A percentile compares a stretch with the other conserved stretches of the same genome.
phyloP scores from a whole-genome alignment of 2,113 vertebrate genomes.

The Microcebus ravelobensis region DNA sequence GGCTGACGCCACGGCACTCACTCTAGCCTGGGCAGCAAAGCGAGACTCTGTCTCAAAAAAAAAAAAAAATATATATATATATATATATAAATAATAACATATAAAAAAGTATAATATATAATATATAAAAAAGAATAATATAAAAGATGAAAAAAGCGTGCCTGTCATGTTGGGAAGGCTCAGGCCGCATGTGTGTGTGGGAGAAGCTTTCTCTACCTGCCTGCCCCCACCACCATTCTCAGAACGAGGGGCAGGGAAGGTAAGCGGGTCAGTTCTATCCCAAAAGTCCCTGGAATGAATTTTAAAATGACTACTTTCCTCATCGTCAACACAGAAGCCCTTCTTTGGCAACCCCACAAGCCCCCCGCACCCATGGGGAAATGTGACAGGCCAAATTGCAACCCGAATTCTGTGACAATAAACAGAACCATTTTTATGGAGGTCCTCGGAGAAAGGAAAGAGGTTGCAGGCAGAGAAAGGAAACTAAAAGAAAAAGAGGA shows the following conservation, averaged over 20 bases:
- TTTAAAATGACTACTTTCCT: rapidly evolving
- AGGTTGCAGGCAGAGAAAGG: constrained; percentile 53
- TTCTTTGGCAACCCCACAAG: not conserved
- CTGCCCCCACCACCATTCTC: too few relatives aligned
- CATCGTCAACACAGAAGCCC: not conserved
- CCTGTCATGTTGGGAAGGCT: not conserved
- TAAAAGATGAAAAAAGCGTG: not conserved
- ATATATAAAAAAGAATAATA: not conserved
- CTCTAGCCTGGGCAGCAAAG: too few relatives aligned
- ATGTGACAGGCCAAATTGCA: not conserved
- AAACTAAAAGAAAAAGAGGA: constrained; percentile 71
- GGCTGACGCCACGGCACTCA: too few relatives aligned
- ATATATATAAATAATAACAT: too few relatives aligned
- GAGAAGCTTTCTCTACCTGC: not conserved
- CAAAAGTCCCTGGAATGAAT: not conserved
- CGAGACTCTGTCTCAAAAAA: too few relatives aligned
- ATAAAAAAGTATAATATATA: too few relatives aligned
- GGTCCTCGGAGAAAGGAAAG: constrained; percentile 45
- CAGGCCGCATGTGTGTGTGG: too few relatives aligned
- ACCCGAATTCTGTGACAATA: not conserved
- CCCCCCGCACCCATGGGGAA: not conserved
- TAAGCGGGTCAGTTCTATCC: not conserved
- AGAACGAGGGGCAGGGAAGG: not conserved
- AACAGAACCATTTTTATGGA: not conserved
- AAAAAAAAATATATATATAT: too few relatives aligned